phyloP scores from a whole-genome alignment of 2,888 invertebrate genomes.

The Xanthorhoe spadicearia region DNA sequence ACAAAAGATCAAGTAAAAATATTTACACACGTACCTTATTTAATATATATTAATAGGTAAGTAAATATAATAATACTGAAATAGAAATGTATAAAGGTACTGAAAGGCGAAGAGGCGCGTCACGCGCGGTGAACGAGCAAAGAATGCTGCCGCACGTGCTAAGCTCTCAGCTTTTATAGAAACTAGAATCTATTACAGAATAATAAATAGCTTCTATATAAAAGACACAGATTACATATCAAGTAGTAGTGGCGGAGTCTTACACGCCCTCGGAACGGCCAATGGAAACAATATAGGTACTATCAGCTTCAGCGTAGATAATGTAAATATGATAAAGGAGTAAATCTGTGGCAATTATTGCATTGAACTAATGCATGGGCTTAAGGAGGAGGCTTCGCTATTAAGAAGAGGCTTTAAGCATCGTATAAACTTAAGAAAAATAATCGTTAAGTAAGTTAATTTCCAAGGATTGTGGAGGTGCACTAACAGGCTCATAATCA shows the following conservation, averaged over 20 bases:
- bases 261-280: conserved; percentile 75
- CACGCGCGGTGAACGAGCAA: conserved; percentile 44
- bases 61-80: conserved; percentile 42
- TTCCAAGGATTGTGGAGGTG: too few relatives aligned
- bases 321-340: conserved; percentile 24
- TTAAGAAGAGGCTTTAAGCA: conserved; percentile 21
- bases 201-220: conserved; percentile 16
- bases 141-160: conserved; percentile 43
- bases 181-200: conserved; percentile 16
- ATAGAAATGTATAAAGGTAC: conserved; percentile 13
- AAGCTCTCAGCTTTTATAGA: conserved; percentile 38
- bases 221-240: conserved; percentile 44
- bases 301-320: conserved; percentile 59
- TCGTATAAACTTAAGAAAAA: background rate
- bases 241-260: conserved; percentile 56
- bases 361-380: conserved; percentile 63
- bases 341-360: conserved; percentile 25
- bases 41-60: conserved; percentile 14
- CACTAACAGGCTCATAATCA: too few relatives aligned
- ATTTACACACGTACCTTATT: conserved; percentile 25
- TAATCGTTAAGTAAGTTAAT: too few relatives aligned
- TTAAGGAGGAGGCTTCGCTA: conserved; percentile 58
- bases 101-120: conserved; percentile 29
- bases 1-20: background rate
- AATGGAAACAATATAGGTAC: conserved; percentile 63